Base-by-base conservation (phyloP, 1,140 invertebrate genomes). In the Drosophila ercepeae region DNA sequence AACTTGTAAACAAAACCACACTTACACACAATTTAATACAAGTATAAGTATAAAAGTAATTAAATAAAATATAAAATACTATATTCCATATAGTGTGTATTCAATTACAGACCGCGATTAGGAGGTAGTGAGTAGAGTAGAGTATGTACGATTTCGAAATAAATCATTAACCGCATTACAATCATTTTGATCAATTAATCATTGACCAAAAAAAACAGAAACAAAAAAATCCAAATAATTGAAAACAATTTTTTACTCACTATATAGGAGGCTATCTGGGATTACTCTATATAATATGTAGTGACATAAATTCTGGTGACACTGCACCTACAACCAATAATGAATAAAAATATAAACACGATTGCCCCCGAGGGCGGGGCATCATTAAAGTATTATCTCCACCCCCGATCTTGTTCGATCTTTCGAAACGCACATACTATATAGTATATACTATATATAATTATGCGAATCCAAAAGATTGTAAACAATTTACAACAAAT, bases 161-260 rank as follows among this genome's bases (percentile, higher is more conserved):
- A 53, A 68, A 48, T 67, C 64, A 68, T 54, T 46, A 68, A 65
- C 49, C 64, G 64, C 64, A 65, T 65, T 68, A 54, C 64, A 19
- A 68, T 53, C 42, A 45, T 67, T 53, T 51, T 27, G 44, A 64
- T 64, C 60, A 68, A 68, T 52, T 68, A 65, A 65, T 53, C 64
- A 68, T 64, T 68, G 36, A 65, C 58, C 36, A 67, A 67, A 55
- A 57, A 29, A 55, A 57, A 29, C 16, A 36, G 25, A 58, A 11
- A 8, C 3, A 36, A 7, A 13, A 9, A 13, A 9, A 23, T 11
- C 3, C 16, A 55, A 21, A 44, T 25, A 36, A 59, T 36, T 19
- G 27, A 45, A 63, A 59, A 59, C 21, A 39, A 39, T 16, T 39
- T 39, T 32, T 39, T 39, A 39, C 13, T 39, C 36, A 39, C 36